Percentiles rank a stretch among this genome's conserved stretches.
phyloP scores from a whole-genome alignment of 2,113 vertebrate species.

The Gnathonemus echidnorhynchus region DNA sequence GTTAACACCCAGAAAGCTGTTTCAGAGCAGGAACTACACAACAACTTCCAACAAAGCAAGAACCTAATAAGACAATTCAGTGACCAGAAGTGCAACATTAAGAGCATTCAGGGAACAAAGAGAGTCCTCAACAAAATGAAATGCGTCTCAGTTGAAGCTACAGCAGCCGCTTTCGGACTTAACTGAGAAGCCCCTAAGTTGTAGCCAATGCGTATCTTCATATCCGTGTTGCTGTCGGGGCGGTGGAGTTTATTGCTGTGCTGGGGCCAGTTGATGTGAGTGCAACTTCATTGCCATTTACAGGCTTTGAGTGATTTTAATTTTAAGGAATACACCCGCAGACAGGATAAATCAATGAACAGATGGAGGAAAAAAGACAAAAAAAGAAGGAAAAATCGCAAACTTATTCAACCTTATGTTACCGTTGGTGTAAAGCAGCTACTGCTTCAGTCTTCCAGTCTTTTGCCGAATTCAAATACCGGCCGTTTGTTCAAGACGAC shows the following conservation, averaged over 20 bases:
- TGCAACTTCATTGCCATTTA: neutral
- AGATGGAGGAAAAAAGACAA: neutral
- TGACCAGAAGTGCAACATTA: neutral
- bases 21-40: neutral
- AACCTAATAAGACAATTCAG: neutral
- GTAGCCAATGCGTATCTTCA: neutral
- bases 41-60: neutral
- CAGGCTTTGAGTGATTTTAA: neutral
- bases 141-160: neutral
- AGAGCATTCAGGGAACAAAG: neutral
- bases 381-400: neutral
- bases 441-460: neutral
- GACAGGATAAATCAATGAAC: neutral
- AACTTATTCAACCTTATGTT: neutral
- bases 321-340: neutral
- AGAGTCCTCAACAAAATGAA: neutral
- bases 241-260: neutral
- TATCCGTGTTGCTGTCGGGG: neutral
- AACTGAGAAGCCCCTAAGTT: neutral
- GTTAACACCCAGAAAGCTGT: neutral
- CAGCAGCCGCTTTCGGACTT: neutral
- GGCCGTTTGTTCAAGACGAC: neutral
- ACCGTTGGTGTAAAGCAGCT: neutral
- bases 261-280: neutral
- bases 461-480: neutral